Evolutionary conservation across 2,888 invertebrate species (phyloP).

Genomic region (Epicampocera succincta): DNA sequence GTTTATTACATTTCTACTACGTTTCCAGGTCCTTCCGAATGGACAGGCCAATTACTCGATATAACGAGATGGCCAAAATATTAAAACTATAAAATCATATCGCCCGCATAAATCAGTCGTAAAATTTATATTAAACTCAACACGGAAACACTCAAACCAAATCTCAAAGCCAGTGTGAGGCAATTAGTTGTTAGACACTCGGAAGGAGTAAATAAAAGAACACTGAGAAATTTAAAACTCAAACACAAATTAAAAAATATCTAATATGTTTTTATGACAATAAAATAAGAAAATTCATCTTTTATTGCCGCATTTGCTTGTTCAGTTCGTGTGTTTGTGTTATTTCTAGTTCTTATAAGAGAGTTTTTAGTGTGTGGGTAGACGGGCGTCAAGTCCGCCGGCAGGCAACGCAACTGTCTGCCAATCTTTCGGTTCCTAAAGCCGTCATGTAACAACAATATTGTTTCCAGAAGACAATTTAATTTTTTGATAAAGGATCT

Average conservation of each 20-base stretch:
- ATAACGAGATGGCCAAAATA: conserved; percentile 13
- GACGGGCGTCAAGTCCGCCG: conserved; percentile 38
- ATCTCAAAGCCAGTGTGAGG: conserved; percentile 78
- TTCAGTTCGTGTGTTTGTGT: conserved; percentile 23
- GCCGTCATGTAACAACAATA: conserved; percentile 11
- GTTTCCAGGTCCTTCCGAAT: too few species aligned
- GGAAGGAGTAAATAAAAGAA: conserved; percentile 13
- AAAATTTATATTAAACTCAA: conserved; percentile 36
- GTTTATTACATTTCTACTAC: too few species aligned
- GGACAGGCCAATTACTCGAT: too few species aligned
- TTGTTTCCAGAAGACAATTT: conserved; percentile 11
- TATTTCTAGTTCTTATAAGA: conserved; percentile 27
- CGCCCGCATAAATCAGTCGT: conserved; percentile 59
- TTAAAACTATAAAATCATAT: conserved; percentile 55
- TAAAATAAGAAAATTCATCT: conserved; percentile 5
- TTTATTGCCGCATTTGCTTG: conserved; percentile 31
- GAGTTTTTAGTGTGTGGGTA: conserved; percentile 49
- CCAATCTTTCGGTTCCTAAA: not conserved
- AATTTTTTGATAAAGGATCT: not conserved
- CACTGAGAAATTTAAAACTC: too few species aligned
- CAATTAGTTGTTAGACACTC: conserved; percentile 74
- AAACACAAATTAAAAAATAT: conserved; percentile 4
- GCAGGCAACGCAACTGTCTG: not conserved
- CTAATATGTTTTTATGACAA: conserved; percentile 52
- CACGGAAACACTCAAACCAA: conserved; percentile 33